Base-by-base conservation (phyloP, 2,797 vertebrate species). In the Nothura maculosa region DNA sequence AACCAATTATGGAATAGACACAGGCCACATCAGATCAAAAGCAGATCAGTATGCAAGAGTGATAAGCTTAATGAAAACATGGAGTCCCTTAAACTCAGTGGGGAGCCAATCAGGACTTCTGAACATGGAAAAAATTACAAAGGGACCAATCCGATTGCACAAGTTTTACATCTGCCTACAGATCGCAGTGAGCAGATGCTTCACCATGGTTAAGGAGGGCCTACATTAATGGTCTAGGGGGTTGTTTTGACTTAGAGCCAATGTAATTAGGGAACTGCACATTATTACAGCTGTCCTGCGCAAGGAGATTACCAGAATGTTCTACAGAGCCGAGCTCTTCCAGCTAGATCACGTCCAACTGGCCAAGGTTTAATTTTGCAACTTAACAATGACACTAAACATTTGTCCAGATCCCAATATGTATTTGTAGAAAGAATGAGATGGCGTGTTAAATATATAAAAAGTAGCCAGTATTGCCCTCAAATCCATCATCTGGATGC, bases 291-390 rank as follows among this genome's bases (percentile, higher is more conserved):
- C 40, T 94, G 54, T 77, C 72, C 66, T 88, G 32, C 73, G 60
- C 54, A 92, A 82, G 83, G 74, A 24, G 85, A 94, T 66, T 50
- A 87, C 57, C 47, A 83, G 36, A 85, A 77, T 24, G 36, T 75
- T 92, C 93, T 93, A 77, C 42, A 68, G 68, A 96, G 42, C 48
- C 70, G 24, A 17, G 1, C 27, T 92, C 81, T 92, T 84, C 58
- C 76, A 95, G 69, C 4, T 38, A 93, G 75, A 90, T 64, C 80
- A 36, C 61, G 61, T 93, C 82, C 81, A 87, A 89, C 40, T 64
- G 57, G 86, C 61, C 86, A 87, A 73, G 55, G 55, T 94, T 94
- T 97, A 94, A 95, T 95, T 96, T 93, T 96, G 93, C 77, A 92
- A 70, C 61, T 89, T 69, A 88, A 91, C 61, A 82, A 66, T 81